Percentiles rank a stretch among this genome's conserved stretches.
Evolutionary conservation across 2,797 vertebrate genomes (phyloP).

Genomic region (Margarornis squamiger): DNA sequence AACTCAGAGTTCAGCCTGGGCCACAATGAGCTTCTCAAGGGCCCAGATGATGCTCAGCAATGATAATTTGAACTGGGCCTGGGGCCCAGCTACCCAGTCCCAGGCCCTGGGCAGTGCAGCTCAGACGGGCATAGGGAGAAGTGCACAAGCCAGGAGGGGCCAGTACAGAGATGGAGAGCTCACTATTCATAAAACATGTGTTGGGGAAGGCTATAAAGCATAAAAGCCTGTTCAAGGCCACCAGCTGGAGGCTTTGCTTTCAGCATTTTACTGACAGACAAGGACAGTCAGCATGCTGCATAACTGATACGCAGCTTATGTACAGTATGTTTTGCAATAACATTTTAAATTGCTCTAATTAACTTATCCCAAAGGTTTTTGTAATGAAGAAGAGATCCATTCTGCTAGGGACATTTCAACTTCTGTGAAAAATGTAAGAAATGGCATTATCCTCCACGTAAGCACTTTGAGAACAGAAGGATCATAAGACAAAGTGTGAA

Average conservation of each 20-base stretch:
- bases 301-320: rapidly evolving
- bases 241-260: not conserved
- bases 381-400: not conserved
- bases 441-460: not conserved
- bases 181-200: rapidly evolving
- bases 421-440: not conserved
- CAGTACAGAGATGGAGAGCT: rapidly evolving
- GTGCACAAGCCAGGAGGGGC: not conserved
- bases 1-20: not conserved
- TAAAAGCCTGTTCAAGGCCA: not conserved
- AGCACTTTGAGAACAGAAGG: not conserved
- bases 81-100: not conserved
- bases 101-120: rapidly evolving
- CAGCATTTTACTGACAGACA: not conserved
- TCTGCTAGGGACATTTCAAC: too few relatives aligned
- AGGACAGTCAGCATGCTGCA: not conserved
- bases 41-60: rapidly evolving
- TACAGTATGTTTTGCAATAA: not conserved
- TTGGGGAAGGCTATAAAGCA: not conserved
- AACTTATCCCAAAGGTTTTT: not conserved
- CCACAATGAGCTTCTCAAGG: not conserved
- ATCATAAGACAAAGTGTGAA: not conserved
- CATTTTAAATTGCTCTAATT: not conserved
- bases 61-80: rapidly evolving
- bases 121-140: rapidly evolving